Evolutionary conservation across 2,797 vertebrate genomes (phyloP).

Genomic region (Eupleurogrammus muticus): DNA sequence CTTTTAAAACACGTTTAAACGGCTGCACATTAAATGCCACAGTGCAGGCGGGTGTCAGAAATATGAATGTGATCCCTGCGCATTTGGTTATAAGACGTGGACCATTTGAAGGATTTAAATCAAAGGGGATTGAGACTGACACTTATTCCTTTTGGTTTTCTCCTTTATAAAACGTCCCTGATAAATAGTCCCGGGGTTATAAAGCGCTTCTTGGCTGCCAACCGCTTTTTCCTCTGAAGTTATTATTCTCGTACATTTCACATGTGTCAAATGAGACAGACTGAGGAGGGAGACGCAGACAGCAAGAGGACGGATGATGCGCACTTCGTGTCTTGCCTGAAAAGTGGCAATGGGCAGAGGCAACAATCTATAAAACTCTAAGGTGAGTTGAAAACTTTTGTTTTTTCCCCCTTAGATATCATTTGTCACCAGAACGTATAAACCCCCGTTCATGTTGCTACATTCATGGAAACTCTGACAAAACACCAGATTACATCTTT

Average conservation of each 20-base stretch:
- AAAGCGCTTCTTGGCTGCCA: slow-evolving; percentile 26
- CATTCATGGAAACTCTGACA: slow-evolving; percentile 19
- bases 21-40: slow-evolving; percentile 3
- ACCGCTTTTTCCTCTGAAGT: slow-evolving; percentile 21
- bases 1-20: not conserved
- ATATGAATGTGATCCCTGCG: not conserved
- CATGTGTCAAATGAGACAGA: slow-evolving; percentile 38
- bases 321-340: slow-evolving; percentile 26
- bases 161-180: slow-evolving; percentile 12
- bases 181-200: slow-evolving; percentile 14
- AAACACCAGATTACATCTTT: slow-evolving; percentile 18
- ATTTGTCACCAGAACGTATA: slow-evolving; percentile 29
- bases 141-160: slow-evolving; percentile 24
- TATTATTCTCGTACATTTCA: slow-evolving; percentile 44
- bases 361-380: slow-evolving; percentile 40
- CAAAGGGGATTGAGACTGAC: slow-evolving; percentile 1
- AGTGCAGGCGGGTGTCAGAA: not conserved
- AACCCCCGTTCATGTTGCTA: slow-evolving; percentile 1
- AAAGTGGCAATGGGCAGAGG: slow-evolving; percentile 31
- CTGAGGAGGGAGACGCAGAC: slow-evolving; percentile 37
- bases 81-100: slow-evolving; percentile 12
- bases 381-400: slow-evolving; percentile 35
- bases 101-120: slow-evolving; percentile 15
- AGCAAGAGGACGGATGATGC: slow-evolving; percentile 49
- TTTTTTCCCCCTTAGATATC: slow-evolving; percentile 16